Evolutionary conservation across 2,797 vertebrate species (phyloP).

Genomic region (Mormyrops boulengeri): DNA sequence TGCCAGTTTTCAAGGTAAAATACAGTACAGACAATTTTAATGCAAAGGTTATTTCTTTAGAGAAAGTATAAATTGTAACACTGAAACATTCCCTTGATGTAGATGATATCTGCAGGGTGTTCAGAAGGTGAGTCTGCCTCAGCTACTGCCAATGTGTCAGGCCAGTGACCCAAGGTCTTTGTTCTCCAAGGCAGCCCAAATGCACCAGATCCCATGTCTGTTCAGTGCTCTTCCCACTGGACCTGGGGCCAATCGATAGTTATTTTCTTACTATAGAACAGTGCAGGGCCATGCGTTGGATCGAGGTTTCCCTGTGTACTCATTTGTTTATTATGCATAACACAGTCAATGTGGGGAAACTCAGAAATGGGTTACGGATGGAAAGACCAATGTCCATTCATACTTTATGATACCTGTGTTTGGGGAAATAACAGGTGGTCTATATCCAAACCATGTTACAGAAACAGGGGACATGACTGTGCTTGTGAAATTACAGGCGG

Average conservation of each 20-base stretch:
- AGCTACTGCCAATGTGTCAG: background rate
- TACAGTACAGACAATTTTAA: background rate
- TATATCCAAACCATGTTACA: background rate
- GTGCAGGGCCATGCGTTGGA: background rate
- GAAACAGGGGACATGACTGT: background rate
- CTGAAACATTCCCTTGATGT: background rate
- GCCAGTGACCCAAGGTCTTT: background rate
- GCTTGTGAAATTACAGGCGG: background rate
- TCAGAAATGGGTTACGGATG: background rate
- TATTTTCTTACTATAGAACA: slow-evolving; percentile 24
- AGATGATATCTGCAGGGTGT: background rate
- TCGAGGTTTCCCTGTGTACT: slow-evolving; percentile 14
- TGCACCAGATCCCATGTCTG: background rate
- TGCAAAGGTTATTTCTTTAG: background rate
- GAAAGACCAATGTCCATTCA: background rate
- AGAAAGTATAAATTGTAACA: background rate
- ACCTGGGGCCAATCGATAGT: slow-evolving; percentile 22
- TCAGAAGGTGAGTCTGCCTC: background rate
- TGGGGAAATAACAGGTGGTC: background rate
- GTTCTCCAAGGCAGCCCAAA: slow-evolving; percentile 12
- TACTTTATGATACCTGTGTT: background rate
- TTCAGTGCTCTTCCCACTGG: slow-evolving; percentile 6
- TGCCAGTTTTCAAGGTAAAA: background rate
- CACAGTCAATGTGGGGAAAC: background rate
- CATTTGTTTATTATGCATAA: slow-evolving; percentile 20